Percentiles rank a stretch among this genome's conserved stretches.
Evolutionary conservation across 2,888 invertebrate species (phyloP).

Genomic region (Trichopria drosophilae): DNA sequence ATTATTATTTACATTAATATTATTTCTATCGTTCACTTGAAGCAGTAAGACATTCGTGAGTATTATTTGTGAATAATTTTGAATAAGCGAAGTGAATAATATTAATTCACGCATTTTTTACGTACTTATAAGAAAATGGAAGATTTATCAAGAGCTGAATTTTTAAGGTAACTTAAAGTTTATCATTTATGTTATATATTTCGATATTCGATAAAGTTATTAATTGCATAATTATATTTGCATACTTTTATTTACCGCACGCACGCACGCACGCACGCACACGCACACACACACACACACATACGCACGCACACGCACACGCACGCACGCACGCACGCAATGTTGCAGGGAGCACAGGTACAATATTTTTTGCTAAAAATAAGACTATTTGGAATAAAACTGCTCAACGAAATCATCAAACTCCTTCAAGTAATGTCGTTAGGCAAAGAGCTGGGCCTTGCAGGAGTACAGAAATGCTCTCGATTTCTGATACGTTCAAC

Average conservation of each 20-base stretch:
- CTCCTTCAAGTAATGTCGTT: neutral
- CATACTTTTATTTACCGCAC: too few species aligned
- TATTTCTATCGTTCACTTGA: too few species aligned
- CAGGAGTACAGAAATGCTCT: neutral
- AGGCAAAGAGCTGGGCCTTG: neutral
- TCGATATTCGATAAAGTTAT: neutral
- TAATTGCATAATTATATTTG: too few species aligned
- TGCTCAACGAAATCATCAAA: neutral
- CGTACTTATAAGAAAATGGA: neutral
- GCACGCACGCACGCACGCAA: too few species aligned
- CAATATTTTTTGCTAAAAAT: neutral
- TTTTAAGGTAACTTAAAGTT: neutral
- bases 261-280: too few species aligned
- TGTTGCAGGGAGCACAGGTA: too few species aligned
- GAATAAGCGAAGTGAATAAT: too few species aligned
- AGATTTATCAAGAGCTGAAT: neutral
- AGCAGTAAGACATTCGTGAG: too few species aligned
- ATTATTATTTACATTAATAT: too few species aligned
- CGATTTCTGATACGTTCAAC: neutral
- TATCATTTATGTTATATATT: neutral
- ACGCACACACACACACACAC: too few species aligned
- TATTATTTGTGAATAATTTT: too few species aligned
- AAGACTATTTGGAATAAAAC: neutral
- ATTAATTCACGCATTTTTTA: neutral
- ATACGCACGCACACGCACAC: too few species aligned